Base-by-base conservation (phyloP, 2,888 invertebrate genomes). In the Mythimna vitellina region DNA sequence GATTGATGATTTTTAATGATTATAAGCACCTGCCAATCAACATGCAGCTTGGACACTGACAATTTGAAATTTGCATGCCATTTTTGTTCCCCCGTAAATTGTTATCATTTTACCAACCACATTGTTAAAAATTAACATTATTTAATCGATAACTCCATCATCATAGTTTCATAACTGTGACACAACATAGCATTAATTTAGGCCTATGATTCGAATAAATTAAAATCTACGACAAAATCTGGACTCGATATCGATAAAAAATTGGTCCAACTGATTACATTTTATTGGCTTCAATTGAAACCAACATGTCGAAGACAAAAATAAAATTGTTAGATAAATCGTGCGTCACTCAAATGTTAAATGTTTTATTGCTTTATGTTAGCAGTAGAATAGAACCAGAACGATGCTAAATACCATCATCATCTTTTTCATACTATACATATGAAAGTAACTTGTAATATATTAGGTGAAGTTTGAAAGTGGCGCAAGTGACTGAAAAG, bases 251-350 rank as follows among this genome's bases (percentile, higher is more conserved):
- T 80, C 76, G 78, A 86, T 83, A 73, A 86, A 84, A 86, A 86
- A 73, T 75, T 82, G 77, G 81, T 79, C 69, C 73, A 78, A 82
- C 78, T 87, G 87, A 88, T 89, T 83, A 87, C 78, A 78, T 84
- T 88, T 89, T 71, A 93, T 93, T 92, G 91, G 87, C 83, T 89
- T 89, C 92, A 93, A 93, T 93, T 93, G 92, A 87, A 87, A 89
- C 76, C 86, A 87, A 85, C 85, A 88, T 84, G 83, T 76, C 85
- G 83, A 86, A 87, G 87, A 91, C 87, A 89, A 90, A 89, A 89
- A 90, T 90, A 89, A 88, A 90, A 88, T 86, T 81, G 87, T 89
- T 90, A 89, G 84, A 85, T 81, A 84, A 87, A 85, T 76, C 82
- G 82, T 88, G 87, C 88, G 88, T 90, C 88, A 88, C 72, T 61